Evolutionary conservation across 2,797 vertebrate genomes (phyloP), one percentile per base, ranked within the genome.

Genomic region (Chromobotia macracanthus): DNA sequence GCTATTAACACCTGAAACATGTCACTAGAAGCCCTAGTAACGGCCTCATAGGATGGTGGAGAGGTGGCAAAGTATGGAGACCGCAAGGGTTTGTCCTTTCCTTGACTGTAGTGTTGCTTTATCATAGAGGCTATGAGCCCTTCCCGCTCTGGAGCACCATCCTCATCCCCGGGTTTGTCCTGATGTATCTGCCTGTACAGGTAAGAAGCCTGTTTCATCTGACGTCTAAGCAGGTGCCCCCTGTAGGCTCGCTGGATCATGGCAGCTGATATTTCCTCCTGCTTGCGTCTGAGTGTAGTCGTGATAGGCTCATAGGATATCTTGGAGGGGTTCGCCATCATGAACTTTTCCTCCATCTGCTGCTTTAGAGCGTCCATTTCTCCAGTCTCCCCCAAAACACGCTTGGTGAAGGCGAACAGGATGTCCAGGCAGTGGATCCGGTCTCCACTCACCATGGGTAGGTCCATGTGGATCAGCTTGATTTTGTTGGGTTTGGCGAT

Each of bases 281-380:
- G 93, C 67, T 97, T 98, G 82, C 94, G 93, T 9, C 96, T 92
- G 11, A 99, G 92, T 0, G 98, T 99, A 38, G 97, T 97, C 0
- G 97, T 99, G 82, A 99, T 99, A 0, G 98, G 98, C 87, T 99
- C 96, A 0, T 99, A 96, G 75, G 97, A 99, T 79, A 98, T 92
- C 88, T 97, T 99, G 7, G 97, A 99, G 0, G 95, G 96, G 84
- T 99, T 99, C 1, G 95, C 94, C 0, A 94, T 93, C 97, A 98
- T 99, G 88, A 99, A 99, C 87, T 97, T 99, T 82, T 99, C 98
- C 88, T 99, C 98, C 98, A 99, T 99, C 88, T 99, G 97, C 89
- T 97, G 96, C 89, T 99, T 99, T 69, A 99, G 94, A 58, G 97
- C 94, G 1, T 99, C 98, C 98, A 99, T 99, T 87, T 99, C 97